A percentile compares a stretch with the other conserved stretches of the same genome.
phyloP scores from a whole-genome alignment of 92 coral and sea anemone species.

The Pocillopora meandrina region DNA sequence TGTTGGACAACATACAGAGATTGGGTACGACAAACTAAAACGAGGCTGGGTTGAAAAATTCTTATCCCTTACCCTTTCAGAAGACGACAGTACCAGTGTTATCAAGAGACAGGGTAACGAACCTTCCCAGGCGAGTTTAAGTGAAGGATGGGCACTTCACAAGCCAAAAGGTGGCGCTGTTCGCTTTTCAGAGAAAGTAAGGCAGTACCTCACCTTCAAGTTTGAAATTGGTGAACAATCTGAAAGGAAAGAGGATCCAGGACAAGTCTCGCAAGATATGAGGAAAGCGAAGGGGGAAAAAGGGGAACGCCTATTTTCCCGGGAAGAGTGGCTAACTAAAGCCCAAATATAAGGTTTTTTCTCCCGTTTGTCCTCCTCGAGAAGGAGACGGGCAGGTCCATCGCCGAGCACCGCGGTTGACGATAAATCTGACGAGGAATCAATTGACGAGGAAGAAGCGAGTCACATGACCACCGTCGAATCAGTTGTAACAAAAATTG shows the following conservation, averaged over 20 bases:
- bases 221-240: background rate
- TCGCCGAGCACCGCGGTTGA: no score
- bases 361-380: no score
- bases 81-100: constrained; percentile 3
- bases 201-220: background rate
- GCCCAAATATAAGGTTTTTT: no score
- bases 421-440: no score
- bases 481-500: no score
- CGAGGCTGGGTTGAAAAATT: constrained; percentile 56
- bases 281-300: no score
- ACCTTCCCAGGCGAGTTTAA: background rate
- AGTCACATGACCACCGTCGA: background rate
- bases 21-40: constrained; percentile 45
- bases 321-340: no score
- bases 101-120: constrained; percentile 16
- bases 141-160: no score
- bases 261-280: no score
- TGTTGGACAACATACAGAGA: constrained; percentile 45
- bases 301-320: no score
- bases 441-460: background rate
- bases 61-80: constrained; percentile 36
- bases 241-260: background rate
- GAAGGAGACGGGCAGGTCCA: no score
- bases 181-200: background rate
- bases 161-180: background rate